These are phyloP conservation scores for Nettapus auritus DNA, from an alignment of 2,113 vertebrate genomes.

Conservation along the genomic window DNA sequence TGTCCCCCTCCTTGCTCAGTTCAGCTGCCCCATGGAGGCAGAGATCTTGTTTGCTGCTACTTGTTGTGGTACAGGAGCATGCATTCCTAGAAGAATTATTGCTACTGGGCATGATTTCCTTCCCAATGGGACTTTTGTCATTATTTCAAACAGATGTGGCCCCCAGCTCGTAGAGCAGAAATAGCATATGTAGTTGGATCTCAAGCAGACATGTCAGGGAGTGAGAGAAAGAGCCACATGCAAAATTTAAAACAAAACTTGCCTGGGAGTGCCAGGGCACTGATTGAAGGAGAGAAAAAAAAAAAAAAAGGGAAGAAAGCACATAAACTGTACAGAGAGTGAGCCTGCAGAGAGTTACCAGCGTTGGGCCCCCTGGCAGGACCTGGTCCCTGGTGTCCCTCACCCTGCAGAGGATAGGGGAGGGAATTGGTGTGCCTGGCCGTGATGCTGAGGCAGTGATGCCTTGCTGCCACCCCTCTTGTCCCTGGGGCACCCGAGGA, in stretches of 20 bases:
- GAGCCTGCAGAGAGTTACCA: not conserved
- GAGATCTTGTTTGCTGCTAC: not conserved
- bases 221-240: not conserved
- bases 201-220: not conserved
- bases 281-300: not conserved
- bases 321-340: not conserved
- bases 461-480: not conserved
- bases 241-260: not conserved
- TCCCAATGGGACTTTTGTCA: not conserved
- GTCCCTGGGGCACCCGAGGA: not conserved
- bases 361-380: accelerated
- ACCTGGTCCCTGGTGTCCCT: not conserved
- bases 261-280: not conserved
- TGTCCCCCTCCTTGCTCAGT: not conserved
- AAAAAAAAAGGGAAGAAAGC: not conserved
- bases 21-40: not conserved
- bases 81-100: accelerated
- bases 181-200: not conserved
- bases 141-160: not conserved
- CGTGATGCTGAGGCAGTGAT: not conserved
- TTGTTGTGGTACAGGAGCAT: not conserved
- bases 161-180: not conserved
- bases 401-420: not conserved
- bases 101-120: not conserved
- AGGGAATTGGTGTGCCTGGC: too few species aligned